Conservation (phyloP, 2,797 vertebrate species). For the Typhlichthys subterraneus region DNA sequence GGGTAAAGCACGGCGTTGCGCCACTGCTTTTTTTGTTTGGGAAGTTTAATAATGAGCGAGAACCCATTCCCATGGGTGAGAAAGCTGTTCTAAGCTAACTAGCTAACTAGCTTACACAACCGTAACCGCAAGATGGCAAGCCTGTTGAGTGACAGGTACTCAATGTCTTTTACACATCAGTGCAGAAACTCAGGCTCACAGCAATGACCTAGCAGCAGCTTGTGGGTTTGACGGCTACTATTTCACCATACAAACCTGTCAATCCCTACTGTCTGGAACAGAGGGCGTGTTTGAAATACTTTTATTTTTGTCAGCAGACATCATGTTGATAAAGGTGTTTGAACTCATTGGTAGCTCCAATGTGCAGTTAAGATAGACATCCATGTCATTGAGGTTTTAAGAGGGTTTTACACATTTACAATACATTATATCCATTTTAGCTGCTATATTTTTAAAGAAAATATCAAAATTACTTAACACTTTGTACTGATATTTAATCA, state of each 20-base stretch:
- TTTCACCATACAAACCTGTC: conserved; percentile 35
- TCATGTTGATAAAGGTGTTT: too few species aligned
- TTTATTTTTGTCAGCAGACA: too few species aligned
- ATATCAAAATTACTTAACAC: conserved; percentile 61
- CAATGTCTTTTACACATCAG: not conserved
- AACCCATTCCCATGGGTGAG: too few species aligned
- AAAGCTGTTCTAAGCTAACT: too few species aligned
- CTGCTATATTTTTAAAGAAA: conserved; percentile 55
- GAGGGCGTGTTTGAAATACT: conserved; percentile 16
- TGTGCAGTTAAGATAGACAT: conserved; percentile 36
- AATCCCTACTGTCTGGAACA: conserved; percentile 21
- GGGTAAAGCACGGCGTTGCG: not conserved
- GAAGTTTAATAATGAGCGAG: too few species aligned
- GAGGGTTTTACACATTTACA: conserved; percentile 28
- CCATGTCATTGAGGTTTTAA: conserved; percentile 45
- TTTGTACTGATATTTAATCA: conserved; percentile 59
- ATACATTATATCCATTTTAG: conserved; percentile 49
- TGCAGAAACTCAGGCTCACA: conserved; percentile 12
- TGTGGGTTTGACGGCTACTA: conserved; percentile 26
- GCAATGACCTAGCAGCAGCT: conserved; percentile 22
- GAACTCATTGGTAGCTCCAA: conserved; percentile 43
- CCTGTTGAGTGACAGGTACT: conserved; percentile 2
- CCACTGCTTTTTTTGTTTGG: too few species aligned
- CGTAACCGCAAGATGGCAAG: conserved; percentile 6
- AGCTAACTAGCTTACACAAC: not conserved